These are phyloP conservation scores for Macquaria australasica DNA, from an alignment of 2,113 vertebrate species.

Conservation along the genomic window DNA sequence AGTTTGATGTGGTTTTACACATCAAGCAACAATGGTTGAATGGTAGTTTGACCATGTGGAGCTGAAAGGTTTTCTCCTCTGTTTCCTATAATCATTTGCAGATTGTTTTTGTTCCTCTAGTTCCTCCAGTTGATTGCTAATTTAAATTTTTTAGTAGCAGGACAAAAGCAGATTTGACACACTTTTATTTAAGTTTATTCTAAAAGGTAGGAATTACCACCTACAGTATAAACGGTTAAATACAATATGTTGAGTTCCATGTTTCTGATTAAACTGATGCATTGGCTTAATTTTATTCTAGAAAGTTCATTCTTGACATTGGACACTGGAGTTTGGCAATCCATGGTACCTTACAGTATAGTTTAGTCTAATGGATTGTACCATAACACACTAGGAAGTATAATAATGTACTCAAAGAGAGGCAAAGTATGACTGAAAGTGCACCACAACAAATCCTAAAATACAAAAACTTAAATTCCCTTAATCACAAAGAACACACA, in stretches of 20 bases:
- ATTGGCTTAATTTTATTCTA: neutral
- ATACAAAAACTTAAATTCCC: neutral
- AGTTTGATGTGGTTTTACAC: conserved; percentile 4
- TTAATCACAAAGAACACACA: neutral
- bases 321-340: neutral
- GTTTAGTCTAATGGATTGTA: neutral
- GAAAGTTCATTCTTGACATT: neutral
- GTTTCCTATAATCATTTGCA: neutral
- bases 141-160: neutral
- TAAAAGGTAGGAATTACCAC: no score
- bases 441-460: neutral
- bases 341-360: neutral
- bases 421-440: neutral
- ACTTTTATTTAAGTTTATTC: neutral
- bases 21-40: conserved; percentile 4
- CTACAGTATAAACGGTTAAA: no score
- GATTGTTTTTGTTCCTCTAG: neutral
- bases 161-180: neutral
- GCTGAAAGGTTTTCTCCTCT: neutral
- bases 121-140: neutral
- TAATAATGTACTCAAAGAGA: neutral
- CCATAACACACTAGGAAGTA: neutral
- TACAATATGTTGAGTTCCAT: neutral
- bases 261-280: neutral
- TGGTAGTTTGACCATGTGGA: conserved; percentile 4